Evolutionary conservation across 2,113 vertebrate species (phyloP).

Genomic region (Podilymbus podiceps): DNA sequence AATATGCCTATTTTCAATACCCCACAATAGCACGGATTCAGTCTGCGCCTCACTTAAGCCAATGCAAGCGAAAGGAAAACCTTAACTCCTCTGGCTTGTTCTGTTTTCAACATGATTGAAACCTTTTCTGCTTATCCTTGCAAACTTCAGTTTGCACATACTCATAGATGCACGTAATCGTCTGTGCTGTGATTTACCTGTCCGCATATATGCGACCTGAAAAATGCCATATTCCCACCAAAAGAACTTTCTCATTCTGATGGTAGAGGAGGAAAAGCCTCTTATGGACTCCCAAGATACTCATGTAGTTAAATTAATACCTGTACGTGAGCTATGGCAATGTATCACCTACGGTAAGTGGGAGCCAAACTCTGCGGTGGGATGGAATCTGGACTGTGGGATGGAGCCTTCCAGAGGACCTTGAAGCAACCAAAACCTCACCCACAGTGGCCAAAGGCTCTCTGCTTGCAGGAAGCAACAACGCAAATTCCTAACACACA

Average conservation of each 20-base stretch:
- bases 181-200: neutral
- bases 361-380: neutral
- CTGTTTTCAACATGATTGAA: neutral
- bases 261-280: neutral
- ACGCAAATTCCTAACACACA: too few relatives aligned
- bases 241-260: neutral
- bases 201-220: neutral
- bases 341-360: neutral
- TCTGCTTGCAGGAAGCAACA: neutral
- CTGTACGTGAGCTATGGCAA: neutral
- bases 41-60: neutral
- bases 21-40: neutral
- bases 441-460: neutral
- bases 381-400: accelerated
- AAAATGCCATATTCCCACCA: neutral
- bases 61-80: neutral
- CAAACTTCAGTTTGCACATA: neutral
- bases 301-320: neutral
- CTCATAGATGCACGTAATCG: neutral
- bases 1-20: neutral
- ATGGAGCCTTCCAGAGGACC: neutral
- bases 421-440: neutral
- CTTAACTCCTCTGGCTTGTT: neutral
- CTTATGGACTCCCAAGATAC: neutral
- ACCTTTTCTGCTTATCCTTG: neutral